Base-by-base conservation (phyloP, 2,888 invertebrate genomes). In the Epirrhoe tristata region DNA sequence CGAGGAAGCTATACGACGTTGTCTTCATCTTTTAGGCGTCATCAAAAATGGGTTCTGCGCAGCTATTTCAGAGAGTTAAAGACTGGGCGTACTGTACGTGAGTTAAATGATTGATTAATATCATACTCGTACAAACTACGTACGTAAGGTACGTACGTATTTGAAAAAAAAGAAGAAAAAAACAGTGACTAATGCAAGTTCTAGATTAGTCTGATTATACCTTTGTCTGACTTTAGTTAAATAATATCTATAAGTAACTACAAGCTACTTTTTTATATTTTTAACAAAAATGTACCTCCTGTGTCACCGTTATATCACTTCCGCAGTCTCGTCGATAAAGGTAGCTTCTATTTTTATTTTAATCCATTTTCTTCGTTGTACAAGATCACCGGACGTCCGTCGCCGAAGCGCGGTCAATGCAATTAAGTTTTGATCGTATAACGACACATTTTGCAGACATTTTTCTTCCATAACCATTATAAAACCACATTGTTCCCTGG, bases 361-460 rank as follows among this genome's bases (percentile, higher is more conserved):
- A 84, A 90, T 88, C 88, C 84, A 87, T 87, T 90, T 89, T 87
- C 85, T 85, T 81, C 85, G 86, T 82, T 82, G 85, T 82, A 81
- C 78, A 78, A 83, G 87, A 88, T 86, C 86, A 82, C 84, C 87
- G 90, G 90, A 91, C 79, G 72, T 90, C 91, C 90, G 86, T 75
- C 76, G 74, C 76, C 80, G 81, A 81, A 82, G 85, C 86, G 81
- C 85, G 87, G 87, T 86, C 89, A 88, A 89, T 85, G 90, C 88
- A 91, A 91, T 91, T 90, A 91, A 88, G 89, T 89, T 90, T 89
- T 90, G 90, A 90, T 90, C 90, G 85, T 85, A 86, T 88, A 86
- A 88, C 84, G 86, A 89, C 88, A 90, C 85, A 88, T 88, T 87
- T 87, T 85, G 80, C 80, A 81, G 80, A 85, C 80, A 77, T 82